phyloP scores from a whole-genome alignment of 2,113 vertebrate genomes.

The Psilopogon haemacephalus region DNA sequence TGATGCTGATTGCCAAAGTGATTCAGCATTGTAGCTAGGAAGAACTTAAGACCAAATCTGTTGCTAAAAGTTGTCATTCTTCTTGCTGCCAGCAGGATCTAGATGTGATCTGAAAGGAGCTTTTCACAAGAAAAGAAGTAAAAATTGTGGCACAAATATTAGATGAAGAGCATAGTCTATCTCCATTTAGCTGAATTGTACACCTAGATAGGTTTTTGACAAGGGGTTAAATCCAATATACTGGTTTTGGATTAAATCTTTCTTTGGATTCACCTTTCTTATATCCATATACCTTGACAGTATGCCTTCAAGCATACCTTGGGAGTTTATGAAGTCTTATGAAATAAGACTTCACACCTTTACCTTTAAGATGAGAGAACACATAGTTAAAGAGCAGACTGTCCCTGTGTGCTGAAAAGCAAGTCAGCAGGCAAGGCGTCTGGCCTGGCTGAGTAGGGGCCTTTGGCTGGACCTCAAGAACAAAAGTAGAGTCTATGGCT shows the following conservation, averaged over 20 bases:
- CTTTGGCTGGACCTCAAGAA: too few species aligned
- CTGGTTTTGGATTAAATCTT: not conserved
- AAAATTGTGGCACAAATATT: not conserved
- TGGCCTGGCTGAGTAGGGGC: too few species aligned
- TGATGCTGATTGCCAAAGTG: not conserved
- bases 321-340: not conserved
- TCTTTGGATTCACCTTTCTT: not conserved
- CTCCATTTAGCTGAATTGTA: not conserved
- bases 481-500: too few species aligned
- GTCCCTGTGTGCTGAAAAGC: too few species aligned
- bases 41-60: not conserved
- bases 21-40: not conserved
- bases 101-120: not conserved
- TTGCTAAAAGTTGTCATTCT: not conserved
- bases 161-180: not conserved
- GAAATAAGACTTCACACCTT: not conserved
- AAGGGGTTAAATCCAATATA: not conserved
- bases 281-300: rapidly evolving
- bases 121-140: not conserved
- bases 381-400: not conserved
- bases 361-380: not conserved
- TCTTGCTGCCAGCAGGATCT: not conserved
- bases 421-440: too few species aligned
- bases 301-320: not conserved
- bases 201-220: not conserved